Percentiles rank a stretch among this genome's conserved stretches.
These are phyloP conservation scores for Betta splendens DNA, from an alignment of 2,797 vertebrate genomes.

Conservation along the genomic window DNA sequence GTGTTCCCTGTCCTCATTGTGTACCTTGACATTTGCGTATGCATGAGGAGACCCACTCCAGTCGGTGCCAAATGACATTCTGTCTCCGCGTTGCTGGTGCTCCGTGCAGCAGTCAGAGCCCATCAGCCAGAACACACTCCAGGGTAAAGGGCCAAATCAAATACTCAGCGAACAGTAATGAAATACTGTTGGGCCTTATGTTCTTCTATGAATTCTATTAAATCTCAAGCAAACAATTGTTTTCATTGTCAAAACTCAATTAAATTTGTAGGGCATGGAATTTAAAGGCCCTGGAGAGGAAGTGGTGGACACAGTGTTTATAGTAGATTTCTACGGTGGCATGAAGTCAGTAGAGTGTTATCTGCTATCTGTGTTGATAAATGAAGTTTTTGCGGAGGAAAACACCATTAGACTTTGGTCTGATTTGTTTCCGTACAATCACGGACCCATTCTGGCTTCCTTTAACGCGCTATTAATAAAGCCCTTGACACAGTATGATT, in stretches of 20 bases:
- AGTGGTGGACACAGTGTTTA: constrained; percentile 26
- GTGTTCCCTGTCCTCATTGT: constrained; percentile 21
- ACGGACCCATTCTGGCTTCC: constrained; percentile 33
- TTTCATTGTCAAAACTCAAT: constrained; percentile 73
- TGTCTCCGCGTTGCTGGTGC: constrained; percentile 24
- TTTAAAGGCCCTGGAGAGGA: constrained; percentile 37
- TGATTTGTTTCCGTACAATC: constrained; percentile 40
- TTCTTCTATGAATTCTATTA: constrained; percentile 69
- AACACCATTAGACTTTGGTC: constrained; percentile 33
- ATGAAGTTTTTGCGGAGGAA: constrained; percentile 24
- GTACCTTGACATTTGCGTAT: constrained; percentile 68
- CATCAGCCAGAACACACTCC: constrained; percentile 59
- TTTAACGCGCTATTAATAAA: constrained; percentile 50
- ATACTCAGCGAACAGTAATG: constrained; percentile 59
- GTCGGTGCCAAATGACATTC: constrained; percentile 57
- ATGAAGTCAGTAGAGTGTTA: constrained; percentile 23
- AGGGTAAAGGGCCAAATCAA: constrained; percentile 53
- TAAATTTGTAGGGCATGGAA: constrained; percentile 50
- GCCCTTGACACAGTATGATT: constrained; percentile 44
- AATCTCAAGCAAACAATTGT: constrained; percentile 65
- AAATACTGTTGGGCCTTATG: constrained; percentile 50
- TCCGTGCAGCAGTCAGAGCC: constrained; percentile 39
- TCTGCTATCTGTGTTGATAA: constrained; percentile 31
- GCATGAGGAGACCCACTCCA: constrained; percentile 48
- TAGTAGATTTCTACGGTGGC: constrained; percentile 32